Evolutionary conservation across 2,888 invertebrate species (phyloP).

Genomic region (Eudemis profundana): DNA sequence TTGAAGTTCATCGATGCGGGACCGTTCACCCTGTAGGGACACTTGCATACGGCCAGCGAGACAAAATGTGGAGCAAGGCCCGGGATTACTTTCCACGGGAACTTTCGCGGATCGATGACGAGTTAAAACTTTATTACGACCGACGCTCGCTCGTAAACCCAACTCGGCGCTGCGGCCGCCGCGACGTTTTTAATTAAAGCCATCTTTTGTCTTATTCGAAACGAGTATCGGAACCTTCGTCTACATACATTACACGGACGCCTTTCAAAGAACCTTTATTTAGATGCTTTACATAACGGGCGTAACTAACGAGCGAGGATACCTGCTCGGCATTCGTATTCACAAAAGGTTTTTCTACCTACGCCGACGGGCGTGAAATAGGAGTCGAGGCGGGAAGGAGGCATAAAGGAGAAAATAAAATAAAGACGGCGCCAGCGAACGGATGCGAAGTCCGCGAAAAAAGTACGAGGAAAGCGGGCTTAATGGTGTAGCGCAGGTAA

Average conservation of each 20-base stretch:
- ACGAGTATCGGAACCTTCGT: conserved; percentile 35
- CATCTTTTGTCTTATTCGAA: conserved; percentile 30
- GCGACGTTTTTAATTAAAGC: conserved; percentile 54
- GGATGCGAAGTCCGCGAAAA: conserved; percentile 84
- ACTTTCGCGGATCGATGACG: conserved; percentile 81
- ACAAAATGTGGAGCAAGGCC: conserved; percentile 84
- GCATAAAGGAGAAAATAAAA: conserved; percentile 84
- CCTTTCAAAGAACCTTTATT: conserved; percentile 71
- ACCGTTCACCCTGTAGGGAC: conserved; percentile 83
- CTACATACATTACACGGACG: conserved; percentile 52
- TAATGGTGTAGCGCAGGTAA: conserved; percentile 84
- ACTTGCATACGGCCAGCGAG: conserved; percentile 82
- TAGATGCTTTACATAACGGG: conserved; percentile 78
- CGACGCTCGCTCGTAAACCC: conserved; percentile 66
- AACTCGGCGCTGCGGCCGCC: conserved; percentile 55
- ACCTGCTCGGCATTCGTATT: conserved; percentile 84
- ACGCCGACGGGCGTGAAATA: conserved; percentile 81
- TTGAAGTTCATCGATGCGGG: conserved; percentile 83
- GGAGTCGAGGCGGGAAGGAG: conserved; percentile 82
- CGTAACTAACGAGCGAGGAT: conserved; percentile 82
- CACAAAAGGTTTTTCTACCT: conserved; percentile 84
- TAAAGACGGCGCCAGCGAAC: conserved; percentile 83
- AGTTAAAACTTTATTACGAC: conserved; percentile 80
- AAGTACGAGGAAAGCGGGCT: conserved; percentile 81
- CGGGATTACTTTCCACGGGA: conserved; percentile 80